A percentile compares a stretch with the other conserved stretches of the same genome.
phyloP scores from a whole-genome alignment of 2,113 vertebrate species.

The Dasyurus viverrinus region DNA sequence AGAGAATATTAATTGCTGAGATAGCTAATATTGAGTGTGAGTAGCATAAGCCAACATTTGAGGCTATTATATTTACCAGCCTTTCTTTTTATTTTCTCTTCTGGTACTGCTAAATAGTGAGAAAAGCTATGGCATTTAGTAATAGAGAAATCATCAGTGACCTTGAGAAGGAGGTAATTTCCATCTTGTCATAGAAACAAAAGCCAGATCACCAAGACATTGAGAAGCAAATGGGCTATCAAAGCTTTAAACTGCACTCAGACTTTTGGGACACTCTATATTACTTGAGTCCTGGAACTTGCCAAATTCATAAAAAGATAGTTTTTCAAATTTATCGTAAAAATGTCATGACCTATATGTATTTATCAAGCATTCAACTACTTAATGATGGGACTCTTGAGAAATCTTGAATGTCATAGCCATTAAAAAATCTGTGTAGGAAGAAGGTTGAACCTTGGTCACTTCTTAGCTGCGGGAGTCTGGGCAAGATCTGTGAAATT shows the following conservation, averaged over 20 bases:
- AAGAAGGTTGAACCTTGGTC: not conserved
- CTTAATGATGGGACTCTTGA: not conserved
- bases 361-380: not conserved
- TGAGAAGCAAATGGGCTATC: not conserved
- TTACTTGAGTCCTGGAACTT: not conserved
- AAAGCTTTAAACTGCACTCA: not conserved
- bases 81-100: not conserved
- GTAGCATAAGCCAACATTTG: not conserved
- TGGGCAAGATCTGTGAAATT: not conserved
- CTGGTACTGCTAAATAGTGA: not conserved
- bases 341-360: not conserved
- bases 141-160: not conserved
- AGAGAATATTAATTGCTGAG: not conserved
- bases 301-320: not conserved
- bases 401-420: not conserved
- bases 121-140: not conserved
- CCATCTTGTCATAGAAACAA: no score
- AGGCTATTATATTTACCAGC: not conserved
- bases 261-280: not conserved
- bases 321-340: not conserved
- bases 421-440: not conserved
- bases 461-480: not conserved
- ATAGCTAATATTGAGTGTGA: not conserved
- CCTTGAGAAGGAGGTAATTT: not conserved
- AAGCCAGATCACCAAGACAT: not conserved